Conservation (phyloP, 2,113 vertebrate genomes). For the Anoura caudifer region DNA sequence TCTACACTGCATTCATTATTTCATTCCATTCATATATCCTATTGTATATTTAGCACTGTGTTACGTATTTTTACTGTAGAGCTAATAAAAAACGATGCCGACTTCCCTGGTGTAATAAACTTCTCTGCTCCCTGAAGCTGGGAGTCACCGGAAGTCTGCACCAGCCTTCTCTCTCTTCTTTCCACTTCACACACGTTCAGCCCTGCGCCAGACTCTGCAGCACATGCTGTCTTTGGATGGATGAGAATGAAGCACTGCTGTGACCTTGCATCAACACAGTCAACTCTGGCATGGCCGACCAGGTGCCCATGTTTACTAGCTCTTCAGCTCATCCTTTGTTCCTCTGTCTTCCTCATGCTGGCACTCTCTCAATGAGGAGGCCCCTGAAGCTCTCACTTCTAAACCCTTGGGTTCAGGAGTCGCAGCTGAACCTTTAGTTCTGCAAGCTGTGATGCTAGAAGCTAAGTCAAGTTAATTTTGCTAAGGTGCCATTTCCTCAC, state of each 20-base stretch:
- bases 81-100: background rate
- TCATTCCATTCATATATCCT: background rate
- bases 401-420: background rate
- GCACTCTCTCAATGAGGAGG: background rate
- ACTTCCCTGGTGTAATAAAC: background rate
- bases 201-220: background rate
- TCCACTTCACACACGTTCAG: background rate
- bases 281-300: background rate
- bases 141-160: background rate
- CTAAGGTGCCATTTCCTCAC: background rate
- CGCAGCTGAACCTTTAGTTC: background rate
- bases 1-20: background rate
- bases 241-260: background rate
- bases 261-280: background rate
- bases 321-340: background rate
- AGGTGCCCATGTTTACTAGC: background rate
- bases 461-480: background rate
- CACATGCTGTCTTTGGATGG: background rate
- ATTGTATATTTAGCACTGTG: background rate
- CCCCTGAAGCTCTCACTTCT: background rate
- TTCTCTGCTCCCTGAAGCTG: background rate
- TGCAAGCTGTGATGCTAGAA: background rate
- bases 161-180: background rate
- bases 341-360: background rate
- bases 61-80: background rate